Percentiles rank a stretch among this genome's conserved stretches.
These are phyloP conservation scores for Muscicapa adusta DNA, from an alignment of 2,113 vertebrate species.

Conservation along the genomic window DNA sequence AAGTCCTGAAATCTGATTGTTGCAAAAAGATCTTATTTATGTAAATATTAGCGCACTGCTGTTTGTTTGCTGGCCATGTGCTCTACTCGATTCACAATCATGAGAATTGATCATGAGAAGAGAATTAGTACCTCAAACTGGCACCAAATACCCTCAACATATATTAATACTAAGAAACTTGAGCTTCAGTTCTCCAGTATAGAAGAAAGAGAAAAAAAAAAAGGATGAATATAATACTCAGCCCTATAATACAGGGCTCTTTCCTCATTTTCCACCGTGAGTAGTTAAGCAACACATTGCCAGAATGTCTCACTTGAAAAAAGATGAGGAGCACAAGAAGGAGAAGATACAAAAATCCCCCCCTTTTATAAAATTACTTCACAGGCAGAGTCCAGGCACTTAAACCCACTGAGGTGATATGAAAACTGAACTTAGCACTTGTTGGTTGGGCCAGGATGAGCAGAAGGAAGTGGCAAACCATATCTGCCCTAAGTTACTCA, in stretches of 20 bases:
- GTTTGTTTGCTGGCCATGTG: not conserved
- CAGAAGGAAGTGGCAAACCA: not conserved
- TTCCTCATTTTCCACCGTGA: not conserved
- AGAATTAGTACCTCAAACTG: not conserved
- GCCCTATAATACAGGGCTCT: not conserved
- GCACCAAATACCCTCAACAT: not conserved
- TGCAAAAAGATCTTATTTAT: not conserved
- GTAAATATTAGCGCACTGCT: not conserved
- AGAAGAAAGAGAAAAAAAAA: not conserved
- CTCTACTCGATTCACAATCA: not conserved
- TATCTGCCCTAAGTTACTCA: not conserved
- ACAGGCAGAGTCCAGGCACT: not conserved
- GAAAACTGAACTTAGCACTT: not conserved
- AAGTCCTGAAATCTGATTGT: not conserved
- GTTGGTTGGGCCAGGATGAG: not conserved
- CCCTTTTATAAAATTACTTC: not conserved
- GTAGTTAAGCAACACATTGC: not conserved
- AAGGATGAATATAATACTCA: not conserved
- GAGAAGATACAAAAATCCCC: not conserved
- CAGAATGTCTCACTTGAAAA: not conserved
- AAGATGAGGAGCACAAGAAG: not conserved
- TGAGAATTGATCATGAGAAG: accelerated
- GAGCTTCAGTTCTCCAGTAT: not conserved
- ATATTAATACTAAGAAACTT: not conserved
- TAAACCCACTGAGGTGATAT: not conserved